Conservation (phyloP, 1,140 invertebrate species). For the Aphidius gifuensis region DNA sequence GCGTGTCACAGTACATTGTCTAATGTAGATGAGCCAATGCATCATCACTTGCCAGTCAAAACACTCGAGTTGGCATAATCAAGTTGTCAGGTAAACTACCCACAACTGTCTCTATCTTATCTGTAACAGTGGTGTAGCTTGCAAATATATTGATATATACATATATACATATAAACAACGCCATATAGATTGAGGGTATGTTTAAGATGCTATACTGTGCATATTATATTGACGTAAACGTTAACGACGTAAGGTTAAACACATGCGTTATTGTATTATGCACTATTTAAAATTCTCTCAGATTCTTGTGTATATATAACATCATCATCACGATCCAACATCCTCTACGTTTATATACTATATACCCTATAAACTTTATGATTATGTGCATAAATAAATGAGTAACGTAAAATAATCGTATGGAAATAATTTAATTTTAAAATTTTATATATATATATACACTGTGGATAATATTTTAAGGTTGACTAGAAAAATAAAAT, state of each 20-base stretch:
- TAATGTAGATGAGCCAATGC: constrained; percentile 26
- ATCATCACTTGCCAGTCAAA: constrained; percentile 44
- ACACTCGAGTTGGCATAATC: constrained; percentile 40
- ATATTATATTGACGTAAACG: constrained; percentile 23
- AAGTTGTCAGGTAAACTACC: constrained; percentile 47
- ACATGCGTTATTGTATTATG: constrained; percentile 41
- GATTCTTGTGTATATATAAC: constrained; percentile 22
- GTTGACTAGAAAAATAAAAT: too few relatives aligned
- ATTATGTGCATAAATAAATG: too few relatives aligned
- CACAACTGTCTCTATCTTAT: constrained; percentile 26
- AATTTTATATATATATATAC: too few relatives aligned
- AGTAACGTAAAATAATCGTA: too few relatives aligned
- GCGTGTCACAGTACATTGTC: not conserved
- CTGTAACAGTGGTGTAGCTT: not conserved
- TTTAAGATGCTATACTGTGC: not conserved
- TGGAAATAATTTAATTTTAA: too few relatives aligned
- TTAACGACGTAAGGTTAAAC: constrained; percentile 37
- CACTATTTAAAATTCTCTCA: constrained; percentile 39
- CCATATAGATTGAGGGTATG: constrained; percentile 5
- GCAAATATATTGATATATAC: not conserved
- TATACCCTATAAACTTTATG: too few relatives aligned
- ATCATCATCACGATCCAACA: too few relatives aligned
- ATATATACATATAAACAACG: not conserved
- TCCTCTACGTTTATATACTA: not conserved
- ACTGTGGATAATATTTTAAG: too few relatives aligned